A percentile compares a stretch with the other conserved stretches of the same genome.
phyloP scores from a whole-genome alignment of 1,140 invertebrate genomes.

The Micrasema longulum region DNA sequence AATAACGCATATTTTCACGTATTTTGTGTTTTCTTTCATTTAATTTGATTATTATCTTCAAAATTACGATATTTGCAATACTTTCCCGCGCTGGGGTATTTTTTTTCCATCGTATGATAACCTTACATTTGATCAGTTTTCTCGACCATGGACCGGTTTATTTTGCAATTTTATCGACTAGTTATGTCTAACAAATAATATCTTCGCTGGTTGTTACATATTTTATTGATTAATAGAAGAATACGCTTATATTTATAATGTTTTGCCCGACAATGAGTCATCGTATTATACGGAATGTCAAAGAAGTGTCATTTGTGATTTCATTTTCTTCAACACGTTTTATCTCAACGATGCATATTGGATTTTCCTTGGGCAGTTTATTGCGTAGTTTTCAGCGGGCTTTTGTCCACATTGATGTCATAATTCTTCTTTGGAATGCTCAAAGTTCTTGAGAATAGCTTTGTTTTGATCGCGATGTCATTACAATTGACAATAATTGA shows the following conservation, averaged over 20 bases:
- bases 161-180: constrained; percentile 13
- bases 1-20: constrained; percentile 31
- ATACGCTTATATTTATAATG: neutral
- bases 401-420: too few species aligned
- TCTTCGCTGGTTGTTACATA: neutral
- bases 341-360: neutral
- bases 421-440: too few species aligned
- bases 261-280: constrained; percentile 21
- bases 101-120: constrained; percentile 30
- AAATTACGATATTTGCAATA: neutral
- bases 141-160: constrained; percentile 42
- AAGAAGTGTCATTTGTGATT: constrained; percentile 25
- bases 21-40: neutral
- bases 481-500: too few species aligned
- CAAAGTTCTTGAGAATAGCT: too few species aligned
- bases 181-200: neutral
- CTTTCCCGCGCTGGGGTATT: neutral
- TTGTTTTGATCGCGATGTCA: too few species aligned
- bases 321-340: constrained; percentile 21
- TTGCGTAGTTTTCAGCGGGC: too few species aligned
- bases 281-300: constrained; percentile 28
- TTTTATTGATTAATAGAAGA: constrained; percentile 3
- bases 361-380: neutral
- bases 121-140: constrained; percentile 37
- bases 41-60: neutral